Base-by-base conservation (phyloP, 2,888 invertebrate species). In the Deilephila elpenor region DNA sequence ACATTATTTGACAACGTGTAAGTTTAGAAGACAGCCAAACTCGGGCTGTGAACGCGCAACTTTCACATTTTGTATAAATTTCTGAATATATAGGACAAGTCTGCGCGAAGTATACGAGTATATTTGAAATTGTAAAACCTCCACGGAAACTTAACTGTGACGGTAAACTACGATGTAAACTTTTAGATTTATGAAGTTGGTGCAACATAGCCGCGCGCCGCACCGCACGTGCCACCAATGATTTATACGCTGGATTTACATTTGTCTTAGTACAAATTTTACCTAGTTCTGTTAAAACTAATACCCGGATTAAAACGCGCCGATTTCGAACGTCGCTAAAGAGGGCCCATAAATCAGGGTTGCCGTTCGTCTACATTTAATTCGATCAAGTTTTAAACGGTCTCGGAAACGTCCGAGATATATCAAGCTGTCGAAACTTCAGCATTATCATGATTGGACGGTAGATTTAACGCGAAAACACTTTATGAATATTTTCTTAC, bases 161-260 rank as follows among this genome's bases (percentile, higher is more conserved):
- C 86, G 83, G 86, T 84, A 85, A 88, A 88, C 85, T 88, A 87
- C 83, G 87, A 84, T 83, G 84, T 82, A 83, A 89, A 89, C 87
- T 89, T 88, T 87, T 80, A 87, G 89, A 90, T 90, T 90, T 90
- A 90, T 90, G 88, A 84, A 88, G 83, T 87, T 83, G 79, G 80
- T 77, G 78, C 80, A 78, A 76, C 78, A 79, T 79, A 80, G 79
- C 82, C 73, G 56, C 56, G n/a, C 56, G 56, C 19, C 80, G 79
- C 79, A 78, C 82, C 79, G 83, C 84, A 84, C 84, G 84, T 86
- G 86, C 83, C 78, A 51, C 44, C 82, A 84, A 85, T 88, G 88
- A 89, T 88, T 84, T 87, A 89, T 84, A 75, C 76, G 75, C 80
- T 74, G 75, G 79, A 84, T 83, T 83, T 81, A 83, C 84, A 84